A percentile compares a stretch with the other conserved stretches of the same genome.
Conservation (phyloP, 2,888 invertebrate species). For the Chrysomela aeneicollis region DNA sequence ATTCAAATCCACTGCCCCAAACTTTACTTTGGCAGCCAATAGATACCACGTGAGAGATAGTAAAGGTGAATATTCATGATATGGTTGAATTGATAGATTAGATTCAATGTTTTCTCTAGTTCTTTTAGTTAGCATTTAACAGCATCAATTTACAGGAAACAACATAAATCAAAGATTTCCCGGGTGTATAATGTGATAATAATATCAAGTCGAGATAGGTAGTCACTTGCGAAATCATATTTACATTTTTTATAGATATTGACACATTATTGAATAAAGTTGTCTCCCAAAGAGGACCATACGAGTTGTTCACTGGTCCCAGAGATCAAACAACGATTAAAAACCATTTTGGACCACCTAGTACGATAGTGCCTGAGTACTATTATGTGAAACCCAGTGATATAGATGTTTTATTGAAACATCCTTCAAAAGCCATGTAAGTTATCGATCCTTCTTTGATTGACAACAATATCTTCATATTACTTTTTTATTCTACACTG, state of each 20-base stretch:
- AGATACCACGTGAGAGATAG: conserved; percentile 47
- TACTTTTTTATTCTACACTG: background rate
- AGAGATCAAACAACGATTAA: conserved; percentile 64
- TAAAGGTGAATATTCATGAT: conserved; percentile 29
- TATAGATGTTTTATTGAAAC: conserved; percentile 50
- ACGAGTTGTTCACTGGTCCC: conserved; percentile 62
- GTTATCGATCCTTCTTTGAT: too few relatives aligned
- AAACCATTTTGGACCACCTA: conserved; percentile 62
- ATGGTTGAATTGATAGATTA: too few relatives aligned
- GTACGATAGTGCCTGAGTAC: conserved; percentile 48
- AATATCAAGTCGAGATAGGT: too few relatives aligned
- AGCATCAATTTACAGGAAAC: too few relatives aligned
- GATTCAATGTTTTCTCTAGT: too few relatives aligned
- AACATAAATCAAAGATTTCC: too few relatives aligned
- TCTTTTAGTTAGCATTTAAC: too few relatives aligned
- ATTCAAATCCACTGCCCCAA: conserved; percentile 47
- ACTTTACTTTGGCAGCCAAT: conserved; percentile 51
- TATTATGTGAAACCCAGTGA: conserved; percentile 51
- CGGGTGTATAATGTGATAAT: too few relatives aligned
- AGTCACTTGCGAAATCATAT: background rate
- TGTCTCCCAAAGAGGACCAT: conserved; percentile 56
- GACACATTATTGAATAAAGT: conserved; percentile 35
- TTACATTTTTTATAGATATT: conserved; percentile 18
- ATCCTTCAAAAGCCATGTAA: conserved; percentile 47
- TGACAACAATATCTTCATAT: too few relatives aligned